phyloP scores from a whole-genome alignment of 2,888 invertebrate genomes.

The Aricia artaxerxes region DNA sequence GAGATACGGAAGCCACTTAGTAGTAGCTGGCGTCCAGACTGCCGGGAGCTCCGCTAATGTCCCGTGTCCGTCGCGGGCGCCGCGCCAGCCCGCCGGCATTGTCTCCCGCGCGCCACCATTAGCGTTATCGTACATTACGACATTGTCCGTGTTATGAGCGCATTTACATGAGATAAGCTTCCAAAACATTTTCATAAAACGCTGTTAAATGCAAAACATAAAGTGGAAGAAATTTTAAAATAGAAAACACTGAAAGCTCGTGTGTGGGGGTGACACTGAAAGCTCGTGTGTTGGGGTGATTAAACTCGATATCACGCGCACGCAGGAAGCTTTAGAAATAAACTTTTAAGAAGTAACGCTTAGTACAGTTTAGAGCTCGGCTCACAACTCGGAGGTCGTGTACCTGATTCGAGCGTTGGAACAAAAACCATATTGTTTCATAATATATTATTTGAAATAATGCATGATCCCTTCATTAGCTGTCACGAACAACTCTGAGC shows the following conservation, averaged over 20 bases:
- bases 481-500: too few relatives aligned
- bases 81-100: background rate
- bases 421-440: too few relatives aligned
- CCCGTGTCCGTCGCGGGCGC: constrained; percentile 12
- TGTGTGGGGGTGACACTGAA: background rate
- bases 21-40: background rate
- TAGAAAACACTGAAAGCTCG: background rate
- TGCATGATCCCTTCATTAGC: too few relatives aligned
- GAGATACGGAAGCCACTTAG: background rate
- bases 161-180: constrained; percentile 15
- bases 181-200: constrained; percentile 9
- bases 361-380: background rate
- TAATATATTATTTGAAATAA: too few relatives aligned
- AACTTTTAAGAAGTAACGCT: background rate
- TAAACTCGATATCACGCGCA: background rate
- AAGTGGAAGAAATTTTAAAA: background rate
- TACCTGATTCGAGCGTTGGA: too few relatives aligned
- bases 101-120: constrained; percentile 4
- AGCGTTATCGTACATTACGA: constrained; percentile 4
- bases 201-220: background rate
- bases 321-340: background rate
- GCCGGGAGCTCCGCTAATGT: background rate
- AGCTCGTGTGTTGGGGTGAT: background rate
- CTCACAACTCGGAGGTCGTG: too few relatives aligned
- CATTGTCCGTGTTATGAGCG: constrained; percentile 12